A percentile compares a stretch with the other conserved stretches of the same genome.
Evolutionary conservation across 1,140 invertebrate genomes (phyloP).

Genomic region (Neodiprion pinetum): DNA sequence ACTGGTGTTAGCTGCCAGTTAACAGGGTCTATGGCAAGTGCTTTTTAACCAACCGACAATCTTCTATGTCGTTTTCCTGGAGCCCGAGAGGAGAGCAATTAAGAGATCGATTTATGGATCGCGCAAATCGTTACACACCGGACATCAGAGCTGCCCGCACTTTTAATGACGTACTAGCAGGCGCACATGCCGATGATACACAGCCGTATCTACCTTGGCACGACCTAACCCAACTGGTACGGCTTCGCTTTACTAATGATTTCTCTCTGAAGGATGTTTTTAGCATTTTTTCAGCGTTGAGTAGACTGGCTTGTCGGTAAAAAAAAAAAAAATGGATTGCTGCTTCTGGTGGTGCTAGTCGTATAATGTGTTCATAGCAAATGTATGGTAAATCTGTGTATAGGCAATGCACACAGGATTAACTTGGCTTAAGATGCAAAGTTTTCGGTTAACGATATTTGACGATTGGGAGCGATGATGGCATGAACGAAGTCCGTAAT

Average conservation of each 20-base stretch:
- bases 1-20: not conserved
- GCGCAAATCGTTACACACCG: conserved; percentile 44
- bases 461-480: too few relatives aligned
- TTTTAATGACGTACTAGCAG: conserved; percentile 40
- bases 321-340: not conserved
- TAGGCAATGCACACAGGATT: too few relatives aligned
- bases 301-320: not conserved
- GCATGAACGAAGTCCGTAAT: too few relatives aligned
- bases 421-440: too few relatives aligned
- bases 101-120: conserved; percentile 54
- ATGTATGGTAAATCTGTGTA: too few relatives aligned
- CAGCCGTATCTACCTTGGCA: not conserved
- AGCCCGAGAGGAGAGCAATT: conserved; percentile 36
- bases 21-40: not conserved
- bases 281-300: not conserved
- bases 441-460: too few relatives aligned
- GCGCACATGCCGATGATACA: conserved; percentile 26
- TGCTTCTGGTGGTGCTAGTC: too few relatives aligned
- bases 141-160: conserved; percentile 34
- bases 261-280: not conserved
- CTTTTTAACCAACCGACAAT: not conserved
- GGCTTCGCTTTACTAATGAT: not conserved
- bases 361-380: too few relatives aligned
- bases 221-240: not conserved
- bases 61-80: not conserved